Percentiles rank a stretch among this genome's conserved stretches.
phyloP scores from a whole-genome alignment of 2,113 vertebrate genomes.

The Ivindomyrus marchei region DNA sequence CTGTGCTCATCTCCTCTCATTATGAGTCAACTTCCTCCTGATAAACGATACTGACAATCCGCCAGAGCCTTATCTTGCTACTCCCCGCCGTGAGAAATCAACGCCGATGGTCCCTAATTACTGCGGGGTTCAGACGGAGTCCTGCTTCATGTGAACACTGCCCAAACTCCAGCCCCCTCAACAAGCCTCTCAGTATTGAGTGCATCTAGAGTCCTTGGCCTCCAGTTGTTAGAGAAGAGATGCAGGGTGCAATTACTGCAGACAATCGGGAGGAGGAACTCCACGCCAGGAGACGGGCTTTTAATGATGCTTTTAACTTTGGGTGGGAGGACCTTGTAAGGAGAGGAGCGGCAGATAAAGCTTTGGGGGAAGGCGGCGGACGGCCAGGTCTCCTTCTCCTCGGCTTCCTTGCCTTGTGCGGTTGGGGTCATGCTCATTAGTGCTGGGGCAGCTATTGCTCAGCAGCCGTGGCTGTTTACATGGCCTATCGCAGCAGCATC shows the following conservation, averaged over 20 bases:
- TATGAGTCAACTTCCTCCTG: constrained; percentile 7
- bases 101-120: constrained; percentile 41
- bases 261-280: constrained; percentile 16
- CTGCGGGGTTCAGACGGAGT: constrained; percentile 25
- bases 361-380: background rate
- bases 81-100: constrained; percentile 22
- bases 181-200: background rate
- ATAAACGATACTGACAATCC: constrained; percentile 24
- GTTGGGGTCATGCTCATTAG: constrained; percentile 44
- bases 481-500: constrained; percentile 38
- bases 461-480: constrained; percentile 42
- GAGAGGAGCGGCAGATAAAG: constrained; percentile 18
- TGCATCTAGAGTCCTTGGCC: constrained; percentile 30
- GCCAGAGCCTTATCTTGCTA: constrained; percentile 26
- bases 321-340: constrained; percentile 25
- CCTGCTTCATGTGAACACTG: constrained; percentile 10
- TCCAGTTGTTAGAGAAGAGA: constrained; percentile 23
- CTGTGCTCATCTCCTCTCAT: background rate
- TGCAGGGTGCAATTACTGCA: constrained; percentile 33
- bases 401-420: constrained; percentile 31
- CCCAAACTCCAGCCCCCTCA: background rate
- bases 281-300: constrained; percentile 20
- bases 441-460: constrained; percentile 36
- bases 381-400: constrained; percentile 14
- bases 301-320: constrained; percentile 48